Percentiles rank a stretch among this genome's conserved stretches.
Evolutionary conservation across 2,888 invertebrate species (phyloP).

Genomic region (Drosophila bunnanda): DNA sequence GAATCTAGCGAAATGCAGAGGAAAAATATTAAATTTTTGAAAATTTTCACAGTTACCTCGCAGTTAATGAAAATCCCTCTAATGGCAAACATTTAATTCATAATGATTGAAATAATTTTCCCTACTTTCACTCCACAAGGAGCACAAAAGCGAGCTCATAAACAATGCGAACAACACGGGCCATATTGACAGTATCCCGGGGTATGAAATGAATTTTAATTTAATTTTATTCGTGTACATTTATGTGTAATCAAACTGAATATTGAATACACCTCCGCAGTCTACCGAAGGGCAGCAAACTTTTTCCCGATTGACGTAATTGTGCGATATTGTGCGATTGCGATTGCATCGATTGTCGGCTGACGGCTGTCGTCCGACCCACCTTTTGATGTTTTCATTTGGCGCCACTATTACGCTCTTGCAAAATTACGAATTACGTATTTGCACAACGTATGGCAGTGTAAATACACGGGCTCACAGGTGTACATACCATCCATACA

Average conservation of each 20-base stretch:
- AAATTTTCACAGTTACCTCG: too few relatives aligned
- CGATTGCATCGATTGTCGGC: slow-evolving; percentile 15
- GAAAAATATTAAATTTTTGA: accelerated
- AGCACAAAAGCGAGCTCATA: slow-evolving; percentile 6
- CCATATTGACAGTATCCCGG: slow-evolving; percentile 20
- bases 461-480: slow-evolving; percentile 19
- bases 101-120: not conserved
- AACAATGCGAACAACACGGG: slow-evolving; percentile 19
- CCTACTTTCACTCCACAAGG: not conserved
- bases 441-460: slow-evolving; percentile 28
- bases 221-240: slow-evolving; percentile 34
- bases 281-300: slow-evolving; percentile 2
- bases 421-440: slow-evolving; percentile 17
- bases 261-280: slow-evolving; percentile 18
- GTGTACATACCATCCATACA: not conserved
- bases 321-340: slow-evolving; percentile 33
- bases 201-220: slow-evolving; percentile 32
- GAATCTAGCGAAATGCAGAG: too few relatives aligned
- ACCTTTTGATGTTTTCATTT: slow-evolving; percentile 40
- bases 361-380: not conserved
- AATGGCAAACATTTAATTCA: not conserved
- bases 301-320: slow-evolving; percentile 39
- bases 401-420: slow-evolving; percentile 41
- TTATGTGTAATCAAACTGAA: slow-evolving; percentile 44
- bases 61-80: not conserved